These are phyloP conservation scores for Xestoiulus laeticollis DNA, from an alignment of 2,888 invertebrate genomes.

Conservation along the genomic window DNA sequence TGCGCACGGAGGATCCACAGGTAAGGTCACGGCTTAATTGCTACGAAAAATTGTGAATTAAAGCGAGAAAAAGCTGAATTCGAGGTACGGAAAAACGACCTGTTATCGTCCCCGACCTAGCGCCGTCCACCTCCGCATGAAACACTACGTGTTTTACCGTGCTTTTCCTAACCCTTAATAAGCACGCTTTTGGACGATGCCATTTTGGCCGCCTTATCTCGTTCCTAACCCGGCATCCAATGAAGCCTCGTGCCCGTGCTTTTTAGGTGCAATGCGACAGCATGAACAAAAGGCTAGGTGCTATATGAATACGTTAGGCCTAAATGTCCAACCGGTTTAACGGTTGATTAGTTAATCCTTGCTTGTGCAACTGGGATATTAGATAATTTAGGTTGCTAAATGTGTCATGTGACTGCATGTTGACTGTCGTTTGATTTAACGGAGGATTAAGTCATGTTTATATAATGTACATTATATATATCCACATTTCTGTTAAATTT, in stretches of 20 bases:
- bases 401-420: no score
- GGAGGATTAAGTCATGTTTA: no score
- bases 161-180: neutral
- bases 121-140: neutral
- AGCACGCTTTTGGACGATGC: neutral
- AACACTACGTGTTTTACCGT: neutral
- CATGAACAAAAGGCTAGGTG: neutral
- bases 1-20: constrained; percentile 4
- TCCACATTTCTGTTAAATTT: no score
- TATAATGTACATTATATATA: no score
- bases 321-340: neutral
- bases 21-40: neutral
- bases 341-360: neutral
- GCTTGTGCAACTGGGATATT: no score
- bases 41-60: neutral
- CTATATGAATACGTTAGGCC: neutral
- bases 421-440: no score
- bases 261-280: constrained; percentile 22
- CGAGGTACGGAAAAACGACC: neutral
- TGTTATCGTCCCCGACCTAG: neutral
- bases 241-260: neutral
- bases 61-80: no score
- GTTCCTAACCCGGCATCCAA: neutral
- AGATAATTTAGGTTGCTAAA: no score
- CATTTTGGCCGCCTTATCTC: neutral